These are phyloP conservation scores for Ctenoplectra terminalis DNA, from an alignment of 1,140 invertebrate species.

Conservation along the genomic window DNA sequence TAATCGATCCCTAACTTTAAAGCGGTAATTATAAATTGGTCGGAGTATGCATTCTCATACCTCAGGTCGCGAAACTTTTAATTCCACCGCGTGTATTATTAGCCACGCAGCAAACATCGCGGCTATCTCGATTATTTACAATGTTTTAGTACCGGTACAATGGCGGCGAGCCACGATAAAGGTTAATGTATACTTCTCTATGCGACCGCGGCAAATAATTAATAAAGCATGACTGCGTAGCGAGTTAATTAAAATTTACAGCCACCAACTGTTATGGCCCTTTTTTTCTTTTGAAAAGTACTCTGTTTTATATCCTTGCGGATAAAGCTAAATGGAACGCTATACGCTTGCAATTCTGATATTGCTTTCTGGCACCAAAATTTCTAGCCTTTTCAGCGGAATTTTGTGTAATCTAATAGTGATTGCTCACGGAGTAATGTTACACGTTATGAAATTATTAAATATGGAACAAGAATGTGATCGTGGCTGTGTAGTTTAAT, in stretches of 20 bases:
- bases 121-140: constrained; percentile 40
- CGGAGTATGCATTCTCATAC: no score
- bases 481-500: background rate
- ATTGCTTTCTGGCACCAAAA: background rate
- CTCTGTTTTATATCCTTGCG: background rate
- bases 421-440: background rate
- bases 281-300: background rate
- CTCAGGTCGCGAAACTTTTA: background rate
- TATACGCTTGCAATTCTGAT: background rate
- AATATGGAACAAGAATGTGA: background rate
- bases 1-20: background rate
- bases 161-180: background rate
- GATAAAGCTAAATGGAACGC: background rate
- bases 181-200: background rate
- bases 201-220: constrained; percentile 5
- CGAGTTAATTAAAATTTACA: constrained; percentile 19
- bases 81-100: constrained; percentile 3
- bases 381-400: background rate
- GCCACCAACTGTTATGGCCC: background rate
- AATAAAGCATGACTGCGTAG: background rate
- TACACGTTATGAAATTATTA: background rate
- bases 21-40: background rate
- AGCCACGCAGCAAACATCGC: background rate
- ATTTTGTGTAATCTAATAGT: background rate
- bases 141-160: constrained; percentile 1